Percentiles rank a stretch among this genome's conserved stretches.
phyloP scores from a whole-genome alignment of 2,113 vertebrate genomes.

The Aramus guarauna region DNA sequence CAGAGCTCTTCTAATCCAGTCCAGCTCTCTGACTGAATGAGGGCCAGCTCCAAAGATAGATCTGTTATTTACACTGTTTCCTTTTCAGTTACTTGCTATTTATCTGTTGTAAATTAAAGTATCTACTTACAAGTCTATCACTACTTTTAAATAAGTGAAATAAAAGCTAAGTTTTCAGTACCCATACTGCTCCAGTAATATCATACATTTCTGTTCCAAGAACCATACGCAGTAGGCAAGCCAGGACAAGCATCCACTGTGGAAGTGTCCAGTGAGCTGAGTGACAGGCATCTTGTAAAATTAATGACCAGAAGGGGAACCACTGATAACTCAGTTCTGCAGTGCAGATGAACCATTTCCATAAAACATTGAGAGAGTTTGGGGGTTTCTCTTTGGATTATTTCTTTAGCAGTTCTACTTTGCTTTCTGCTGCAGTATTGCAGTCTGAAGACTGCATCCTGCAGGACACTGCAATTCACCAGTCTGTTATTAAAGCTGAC shows the following conservation, averaged over 20 bases:
- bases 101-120: not conserved
- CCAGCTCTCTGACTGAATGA: not conserved
- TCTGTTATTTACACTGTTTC: too few relatives aligned
- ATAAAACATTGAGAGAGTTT: not conserved
- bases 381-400: not conserved
- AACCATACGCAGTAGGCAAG: fast-evolving
- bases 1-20: not conserved
- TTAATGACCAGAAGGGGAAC: not conserved
- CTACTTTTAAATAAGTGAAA: not conserved
- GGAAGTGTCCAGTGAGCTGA: not conserved
- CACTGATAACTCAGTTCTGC: not conserved
- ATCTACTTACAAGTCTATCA: not conserved
- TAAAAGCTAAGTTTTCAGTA: not conserved
- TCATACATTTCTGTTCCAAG: not conserved
- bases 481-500: not conserved
- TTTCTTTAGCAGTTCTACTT: not conserved
- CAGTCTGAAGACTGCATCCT: not conserved
- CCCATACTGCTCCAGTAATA: not conserved
- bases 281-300: not conserved
- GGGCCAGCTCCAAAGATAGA: not conserved
- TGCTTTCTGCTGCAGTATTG: not conserved
- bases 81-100: not conserved
- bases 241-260: not conserved
- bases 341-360: not conserved
- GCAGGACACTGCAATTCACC: not conserved